phyloP scores from a whole-genome alignment of 1,140 invertebrate species.

The Whitmania pigra region DNA sequence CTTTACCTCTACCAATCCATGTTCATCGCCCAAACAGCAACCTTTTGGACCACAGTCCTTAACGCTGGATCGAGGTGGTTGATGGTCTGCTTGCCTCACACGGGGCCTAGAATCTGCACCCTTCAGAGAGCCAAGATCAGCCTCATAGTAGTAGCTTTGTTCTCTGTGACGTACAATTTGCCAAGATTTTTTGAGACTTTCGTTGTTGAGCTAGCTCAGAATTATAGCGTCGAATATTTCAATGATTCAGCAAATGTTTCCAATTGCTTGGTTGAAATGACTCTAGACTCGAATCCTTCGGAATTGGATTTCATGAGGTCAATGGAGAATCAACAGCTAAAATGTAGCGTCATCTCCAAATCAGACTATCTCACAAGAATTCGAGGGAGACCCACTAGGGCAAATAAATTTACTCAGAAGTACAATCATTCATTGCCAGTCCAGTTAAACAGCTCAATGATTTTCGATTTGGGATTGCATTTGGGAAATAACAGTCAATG shows the following conservation, averaged over 20 bases:
- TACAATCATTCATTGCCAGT: too few species aligned
- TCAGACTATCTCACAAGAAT: too few species aligned
- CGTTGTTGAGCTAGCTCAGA: not conserved
- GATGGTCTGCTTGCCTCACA: conserved; percentile 21
- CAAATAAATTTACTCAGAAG: too few species aligned
- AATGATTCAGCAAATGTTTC: not conserved
- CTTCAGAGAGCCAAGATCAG: conserved; percentile 8
- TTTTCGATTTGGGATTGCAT: too few species aligned
- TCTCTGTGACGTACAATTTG: conserved; percentile 23
- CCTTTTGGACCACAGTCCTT: conserved; percentile 25
- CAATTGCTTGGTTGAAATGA: not conserved
- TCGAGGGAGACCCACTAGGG: too few species aligned
- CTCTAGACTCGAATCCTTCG: too few species aligned
- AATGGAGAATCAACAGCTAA: too few species aligned
- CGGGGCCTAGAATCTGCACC: conserved; percentile 15
- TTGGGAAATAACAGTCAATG: too few species aligned
- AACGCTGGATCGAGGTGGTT: conserved; percentile 21
- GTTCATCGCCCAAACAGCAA: conserved; percentile 22
- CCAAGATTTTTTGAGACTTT: conserved; percentile 22
- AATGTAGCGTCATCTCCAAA: too few species aligned
- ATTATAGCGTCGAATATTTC: not conserved
- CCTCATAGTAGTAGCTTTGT: conserved; percentile 5
- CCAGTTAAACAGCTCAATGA: too few species aligned
- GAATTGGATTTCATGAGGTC: too few species aligned
- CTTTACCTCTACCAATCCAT: conserved; percentile 21